phyloP scores from a whole-genome alignment of 2,797 vertebrate genomes.

The Acanthurus leucopareius region DNA sequence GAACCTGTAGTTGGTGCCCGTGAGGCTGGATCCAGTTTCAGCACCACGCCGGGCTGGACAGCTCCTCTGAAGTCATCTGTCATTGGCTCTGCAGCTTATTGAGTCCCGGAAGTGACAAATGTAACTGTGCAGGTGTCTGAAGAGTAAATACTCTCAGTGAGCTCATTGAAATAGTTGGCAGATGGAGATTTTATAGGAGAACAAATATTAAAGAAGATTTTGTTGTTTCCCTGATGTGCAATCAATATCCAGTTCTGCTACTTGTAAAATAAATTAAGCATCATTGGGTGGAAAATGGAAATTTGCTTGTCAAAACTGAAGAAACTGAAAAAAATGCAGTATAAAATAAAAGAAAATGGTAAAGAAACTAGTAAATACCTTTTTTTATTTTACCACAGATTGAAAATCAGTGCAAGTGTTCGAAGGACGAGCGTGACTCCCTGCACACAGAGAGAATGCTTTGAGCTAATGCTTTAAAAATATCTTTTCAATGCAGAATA shows the following conservation, averaged over 20 bases:
- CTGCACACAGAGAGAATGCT: not conserved
- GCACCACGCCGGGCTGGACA: constrained; percentile 69
- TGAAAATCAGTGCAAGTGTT: not conserved
- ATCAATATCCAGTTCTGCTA: not conserved
- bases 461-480: not conserved
- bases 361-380: no score
- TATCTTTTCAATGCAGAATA: not conserved
- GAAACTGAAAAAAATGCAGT: not conserved
- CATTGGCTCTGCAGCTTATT: not conserved
- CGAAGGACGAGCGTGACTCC: not conserved
- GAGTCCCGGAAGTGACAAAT: not conserved
- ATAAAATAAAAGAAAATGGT: no score
- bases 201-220: not conserved
- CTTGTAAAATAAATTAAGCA: not conserved
- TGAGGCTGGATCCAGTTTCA: constrained; percentile 57
- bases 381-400: not conserved
- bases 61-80: constrained; percentile 43
- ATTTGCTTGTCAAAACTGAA: not conserved
- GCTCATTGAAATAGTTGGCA: not conserved
- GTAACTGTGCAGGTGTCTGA: not conserved
- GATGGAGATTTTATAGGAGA: not conserved
- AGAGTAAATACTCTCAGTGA: not conserved
- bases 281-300: no score
- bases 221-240: not conserved
- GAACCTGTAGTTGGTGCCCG: not conserved